Conservation (phyloP, 2,113 vertebrate species). For the Saguinus imperator region DNA sequence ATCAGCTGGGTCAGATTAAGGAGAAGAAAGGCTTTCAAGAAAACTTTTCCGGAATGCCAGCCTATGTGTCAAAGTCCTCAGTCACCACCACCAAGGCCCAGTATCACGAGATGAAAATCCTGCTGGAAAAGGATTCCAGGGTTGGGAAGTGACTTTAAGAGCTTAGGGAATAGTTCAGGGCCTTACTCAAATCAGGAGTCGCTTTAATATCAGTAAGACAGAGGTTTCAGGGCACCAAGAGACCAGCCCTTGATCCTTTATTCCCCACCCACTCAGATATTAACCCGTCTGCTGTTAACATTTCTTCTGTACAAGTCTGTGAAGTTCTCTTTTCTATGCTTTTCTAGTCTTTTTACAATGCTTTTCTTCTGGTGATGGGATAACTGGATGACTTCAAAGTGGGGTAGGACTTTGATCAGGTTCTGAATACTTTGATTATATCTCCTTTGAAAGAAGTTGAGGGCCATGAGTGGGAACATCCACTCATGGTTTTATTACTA, state of each 20-base stretch:
- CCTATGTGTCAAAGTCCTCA: neutral
- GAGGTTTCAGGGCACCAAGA: neutral
- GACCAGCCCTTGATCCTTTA: neutral
- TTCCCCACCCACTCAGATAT: neutral
- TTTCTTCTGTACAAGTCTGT: neutral
- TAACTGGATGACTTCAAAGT: neutral
- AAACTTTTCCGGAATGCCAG: neutral
- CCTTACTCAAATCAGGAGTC: neutral
- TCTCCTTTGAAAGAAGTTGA: neutral
- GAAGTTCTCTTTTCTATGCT: neutral
- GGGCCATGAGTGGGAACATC: no score
- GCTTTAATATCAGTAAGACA: neutral
- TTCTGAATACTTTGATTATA: neutral
- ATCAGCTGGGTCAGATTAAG: neutral
- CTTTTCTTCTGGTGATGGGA: neutral
- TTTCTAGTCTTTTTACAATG: neutral
- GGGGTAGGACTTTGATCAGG: neutral
- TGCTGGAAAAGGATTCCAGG: neutral
- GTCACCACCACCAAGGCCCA: neutral
- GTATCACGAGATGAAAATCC: neutral
- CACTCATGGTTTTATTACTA: neutral
- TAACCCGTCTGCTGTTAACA: neutral
- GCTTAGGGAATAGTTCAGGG: neutral
- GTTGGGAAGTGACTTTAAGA: neutral
- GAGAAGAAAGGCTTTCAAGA: neutral